Percentiles rank a stretch among this genome's conserved stretches.
Conservation (phyloP, 2,888 invertebrate genomes). For the Isotomurus palustris region DNA sequence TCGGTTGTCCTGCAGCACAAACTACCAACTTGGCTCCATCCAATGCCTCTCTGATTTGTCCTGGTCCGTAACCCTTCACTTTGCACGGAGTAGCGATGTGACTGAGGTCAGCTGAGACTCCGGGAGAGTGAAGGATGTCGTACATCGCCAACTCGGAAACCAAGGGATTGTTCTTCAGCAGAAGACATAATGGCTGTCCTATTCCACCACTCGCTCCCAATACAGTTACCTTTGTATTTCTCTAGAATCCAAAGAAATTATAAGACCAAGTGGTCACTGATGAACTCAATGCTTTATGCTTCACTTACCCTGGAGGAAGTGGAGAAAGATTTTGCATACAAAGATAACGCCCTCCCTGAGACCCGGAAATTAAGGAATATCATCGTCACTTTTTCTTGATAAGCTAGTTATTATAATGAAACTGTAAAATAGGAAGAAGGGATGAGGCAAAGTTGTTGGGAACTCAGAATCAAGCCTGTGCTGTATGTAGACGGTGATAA, state of each 20-base stretch:
- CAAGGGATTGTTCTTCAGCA: conserved; percentile 56
- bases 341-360: background rate
- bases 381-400: no score
- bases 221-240: conserved; percentile 54
- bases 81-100: conserved; percentile 56
- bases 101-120: conserved; percentile 59
- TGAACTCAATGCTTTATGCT: background rate
- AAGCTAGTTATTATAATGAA: no score
- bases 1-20: conserved; percentile 2
- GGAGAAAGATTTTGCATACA: background rate
- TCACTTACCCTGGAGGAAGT: background rate
- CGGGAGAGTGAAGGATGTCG: conserved; percentile 59
- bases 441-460: no score
- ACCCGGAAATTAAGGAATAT: background rate
- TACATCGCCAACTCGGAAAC: conserved; percentile 56
- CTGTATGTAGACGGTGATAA: no score
- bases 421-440: no score
- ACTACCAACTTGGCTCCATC: background rate
- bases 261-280: background rate
- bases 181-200: conserved; percentile 57
- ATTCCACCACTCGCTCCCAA: conserved; percentile 60
- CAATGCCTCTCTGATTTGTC: conserved; percentile 5
- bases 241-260: conserved; percentile 22
- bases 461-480: background rate
- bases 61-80: conserved; percentile 42